phyloP scores from a whole-genome alignment of 2,888 invertebrate species.

The Drosophila subquinaria region DNA sequence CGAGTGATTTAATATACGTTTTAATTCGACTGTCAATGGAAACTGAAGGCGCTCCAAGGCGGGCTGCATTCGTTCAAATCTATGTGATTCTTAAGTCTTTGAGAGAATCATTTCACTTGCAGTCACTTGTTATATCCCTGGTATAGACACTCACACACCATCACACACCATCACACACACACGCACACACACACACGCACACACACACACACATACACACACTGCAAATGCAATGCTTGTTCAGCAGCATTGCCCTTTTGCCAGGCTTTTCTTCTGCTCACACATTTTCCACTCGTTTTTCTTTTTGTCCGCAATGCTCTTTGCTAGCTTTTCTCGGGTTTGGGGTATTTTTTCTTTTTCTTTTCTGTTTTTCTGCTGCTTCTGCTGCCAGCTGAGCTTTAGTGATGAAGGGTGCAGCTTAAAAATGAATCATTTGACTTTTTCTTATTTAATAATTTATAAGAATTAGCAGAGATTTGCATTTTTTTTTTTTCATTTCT shows the following conservation, averaged over 20 bases:
- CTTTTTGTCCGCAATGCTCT: conserved; percentile 34
- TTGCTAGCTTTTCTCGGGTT: conserved; percentile 25
- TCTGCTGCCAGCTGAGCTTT: conserved; percentile 78
- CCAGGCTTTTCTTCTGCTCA: conserved; percentile 22
- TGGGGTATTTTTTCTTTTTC: conserved; percentile 48
- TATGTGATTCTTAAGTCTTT: conserved; percentile 33
- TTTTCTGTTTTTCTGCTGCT: not conserved
- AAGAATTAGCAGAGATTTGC: conserved; percentile 82
- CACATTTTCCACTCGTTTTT: conserved; percentile 18
- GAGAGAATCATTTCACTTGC: conserved; percentile 52
- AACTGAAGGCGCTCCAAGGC: not conserved
- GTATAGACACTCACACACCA: not conserved
- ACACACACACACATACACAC: conserved; percentile 5
- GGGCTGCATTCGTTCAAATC: not conserved
- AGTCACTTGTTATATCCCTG: conserved; percentile 49
- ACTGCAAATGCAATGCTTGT: conserved; percentile 34
- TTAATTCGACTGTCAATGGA: conserved; percentile 31
- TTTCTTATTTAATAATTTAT: conserved; percentile 82
- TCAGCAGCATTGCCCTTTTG: conserved; percentile 39
- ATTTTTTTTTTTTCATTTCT: conserved; percentile 64
- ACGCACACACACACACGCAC: conserved; percentile 6
- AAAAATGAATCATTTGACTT: conserved; percentile 83
- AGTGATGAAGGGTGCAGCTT: conserved; percentile 81
- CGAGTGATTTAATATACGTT: conserved; percentile 17
- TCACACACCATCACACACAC: not conserved